Conservation (phyloP, 2,888 invertebrate species). For the Pollenia labialis region DNA sequence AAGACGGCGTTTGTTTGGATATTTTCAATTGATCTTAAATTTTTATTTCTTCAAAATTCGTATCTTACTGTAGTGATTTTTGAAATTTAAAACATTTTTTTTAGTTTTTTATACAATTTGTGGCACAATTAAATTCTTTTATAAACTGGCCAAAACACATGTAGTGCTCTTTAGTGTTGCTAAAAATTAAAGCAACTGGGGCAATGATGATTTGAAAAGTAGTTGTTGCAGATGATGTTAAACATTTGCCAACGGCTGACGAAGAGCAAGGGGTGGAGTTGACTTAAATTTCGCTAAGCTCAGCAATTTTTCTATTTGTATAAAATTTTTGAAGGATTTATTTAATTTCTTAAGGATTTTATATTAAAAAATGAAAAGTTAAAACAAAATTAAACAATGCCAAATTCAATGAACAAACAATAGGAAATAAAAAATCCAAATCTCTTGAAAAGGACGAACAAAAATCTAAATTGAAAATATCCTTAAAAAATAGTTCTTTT, state of each 20-base stretch:
- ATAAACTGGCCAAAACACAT: neutral
- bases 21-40: too few species aligned
- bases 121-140: neutral
- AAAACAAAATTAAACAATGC: constrained; percentile 63
- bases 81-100: too few species aligned
- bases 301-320: constrained; percentile 69
- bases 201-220: neutral
- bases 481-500: constrained; percentile 60
- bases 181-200: constrained; percentile 13
- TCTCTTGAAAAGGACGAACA: constrained; percentile 12
- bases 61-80: too few species aligned
- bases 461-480: constrained; percentile 46
- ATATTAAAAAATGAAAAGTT: constrained; percentile 46
- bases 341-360: constrained; percentile 66
- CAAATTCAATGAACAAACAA: constrained; percentile 49
- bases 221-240: constrained; percentile 22
- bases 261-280: neutral
- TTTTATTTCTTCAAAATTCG: too few species aligned
- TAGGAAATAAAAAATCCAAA: constrained; percentile 24
- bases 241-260: constrained; percentile 49
- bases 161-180: constrained; percentile 12
- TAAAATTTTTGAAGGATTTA: constrained; percentile 69
- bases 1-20: too few species aligned
- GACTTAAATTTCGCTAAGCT: constrained; percentile 59
- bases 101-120: too few species aligned